phyloP scores from a whole-genome alignment of 2,797 vertebrate species.

The Spinibarbus caldwelli region DNA sequence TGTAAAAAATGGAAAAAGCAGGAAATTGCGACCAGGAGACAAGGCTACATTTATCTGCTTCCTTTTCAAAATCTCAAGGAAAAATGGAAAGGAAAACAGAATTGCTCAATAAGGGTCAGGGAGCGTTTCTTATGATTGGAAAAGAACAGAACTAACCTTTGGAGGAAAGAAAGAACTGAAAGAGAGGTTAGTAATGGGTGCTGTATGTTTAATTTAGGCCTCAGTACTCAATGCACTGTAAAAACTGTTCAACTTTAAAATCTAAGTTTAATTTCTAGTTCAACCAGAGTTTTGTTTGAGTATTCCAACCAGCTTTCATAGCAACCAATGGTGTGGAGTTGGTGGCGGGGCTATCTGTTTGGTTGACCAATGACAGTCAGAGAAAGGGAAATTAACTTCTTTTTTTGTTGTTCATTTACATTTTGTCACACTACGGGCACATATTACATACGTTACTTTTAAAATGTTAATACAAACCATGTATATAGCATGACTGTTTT shows the following conservation, averaged over 20 bases:
- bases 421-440: neutral
- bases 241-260: neutral
- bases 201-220: slow-evolving; percentile 11
- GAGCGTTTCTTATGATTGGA: slow-evolving; percentile 60
- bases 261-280: neutral
- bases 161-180: slow-evolving; percentile 25
- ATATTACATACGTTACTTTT: neutral
- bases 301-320: neutral
- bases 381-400: neutral
- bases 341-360: neutral
- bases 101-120: slow-evolving; percentile 63
- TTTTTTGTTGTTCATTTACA: neutral
- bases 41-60: slow-evolving; percentile 64
- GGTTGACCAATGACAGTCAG: neutral
- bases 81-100: slow-evolving; percentile 62
- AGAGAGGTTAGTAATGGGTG: slow-evolving; percentile 45
- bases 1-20: slow-evolving; percentile 57
- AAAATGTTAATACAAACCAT: neutral
- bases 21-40: slow-evolving; percentile 67
- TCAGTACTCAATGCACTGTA: slow-evolving; percentile 18
- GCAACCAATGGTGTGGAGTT: neutral
- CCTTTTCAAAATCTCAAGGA: slow-evolving; percentile 60
- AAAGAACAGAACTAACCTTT: slow-evolving; percentile 47
- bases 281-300: neutral
- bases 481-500: neutral